Conservation (phyloP, 2,797 vertebrate species). For the Mus caroli region DNA sequence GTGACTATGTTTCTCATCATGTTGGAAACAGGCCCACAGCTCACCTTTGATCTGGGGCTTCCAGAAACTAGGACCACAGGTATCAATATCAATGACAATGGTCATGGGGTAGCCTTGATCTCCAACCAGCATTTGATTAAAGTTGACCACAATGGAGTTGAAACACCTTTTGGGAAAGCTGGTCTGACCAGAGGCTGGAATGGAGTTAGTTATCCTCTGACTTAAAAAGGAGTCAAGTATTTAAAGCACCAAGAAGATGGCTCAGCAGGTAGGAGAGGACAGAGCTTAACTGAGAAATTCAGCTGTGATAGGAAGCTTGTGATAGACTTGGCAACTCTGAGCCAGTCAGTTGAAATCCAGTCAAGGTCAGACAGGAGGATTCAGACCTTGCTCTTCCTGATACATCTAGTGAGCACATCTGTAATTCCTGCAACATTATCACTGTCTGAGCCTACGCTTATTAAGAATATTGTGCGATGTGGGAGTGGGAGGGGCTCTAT, state of each 20-base stretch:
- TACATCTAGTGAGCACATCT: background rate
- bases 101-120: background rate
- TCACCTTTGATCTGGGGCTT: background rate
- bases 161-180: background rate
- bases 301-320: background rate
- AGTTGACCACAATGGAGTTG: background rate
- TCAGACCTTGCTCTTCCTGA: background rate
- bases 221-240: background rate
- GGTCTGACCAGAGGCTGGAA: background rate
- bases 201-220: background rate
- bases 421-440: background rate
- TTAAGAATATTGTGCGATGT: too few species aligned
- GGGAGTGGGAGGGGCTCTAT: background rate
- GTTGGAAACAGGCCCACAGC: background rate
- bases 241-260: background rate
- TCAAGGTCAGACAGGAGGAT: background rate
- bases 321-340: background rate
- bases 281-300: background rate
- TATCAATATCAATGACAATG: fast-evolving
- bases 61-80: background rate
- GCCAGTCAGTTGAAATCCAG: background rate
- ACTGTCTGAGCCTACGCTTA: fast-evolving
- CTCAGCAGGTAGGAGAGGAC: background rate
- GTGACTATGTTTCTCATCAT: background rate
- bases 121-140: background rate